These are phyloP conservation scores for Reinhardtius hippoglossoides DNA, from an alignment of 2,113 vertebrate genomes.

Conservation along the genomic window DNA sequence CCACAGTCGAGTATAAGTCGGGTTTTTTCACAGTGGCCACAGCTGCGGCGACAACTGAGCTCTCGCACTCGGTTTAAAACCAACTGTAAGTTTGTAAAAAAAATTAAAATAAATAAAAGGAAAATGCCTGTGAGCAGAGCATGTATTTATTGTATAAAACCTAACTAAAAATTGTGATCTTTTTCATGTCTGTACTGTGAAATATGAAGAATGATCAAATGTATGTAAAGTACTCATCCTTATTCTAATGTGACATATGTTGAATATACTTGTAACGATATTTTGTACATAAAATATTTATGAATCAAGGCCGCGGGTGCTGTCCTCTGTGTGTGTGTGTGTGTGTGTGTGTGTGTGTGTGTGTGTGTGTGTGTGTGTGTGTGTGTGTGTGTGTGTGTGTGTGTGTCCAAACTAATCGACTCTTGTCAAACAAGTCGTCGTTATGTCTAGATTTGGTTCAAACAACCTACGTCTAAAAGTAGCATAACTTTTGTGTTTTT, in stretches of 20 bases:
- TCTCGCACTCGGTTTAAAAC: slow-evolving; percentile 60
- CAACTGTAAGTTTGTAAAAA: slow-evolving; percentile 57
- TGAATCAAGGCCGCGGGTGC: slow-evolving; percentile 45
- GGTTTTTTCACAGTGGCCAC: slow-evolving; percentile 8
- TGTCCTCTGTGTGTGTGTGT: background rate
- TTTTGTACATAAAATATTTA: slow-evolving; percentile 84
- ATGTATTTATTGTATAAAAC: slow-evolving; percentile 77
- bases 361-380: too few relatives aligned
- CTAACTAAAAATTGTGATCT: slow-evolving; percentile 65
- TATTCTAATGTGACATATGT: slow-evolving; percentile 70
- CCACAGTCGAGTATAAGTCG: background rate
- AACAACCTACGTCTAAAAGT: too few relatives aligned
- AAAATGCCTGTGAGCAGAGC: slow-evolving; percentile 58
- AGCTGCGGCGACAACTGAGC: slow-evolving; percentile 45
- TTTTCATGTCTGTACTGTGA: slow-evolving; percentile 78
- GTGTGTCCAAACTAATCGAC: too few relatives aligned
- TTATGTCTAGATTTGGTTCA: too few relatives aligned
- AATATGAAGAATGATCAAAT: slow-evolving; percentile 57
- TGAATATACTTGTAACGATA: slow-evolving; percentile 73
- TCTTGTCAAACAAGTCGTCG: too few relatives aligned
- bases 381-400: too few relatives aligned
- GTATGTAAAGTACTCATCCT: slow-evolving; percentile 67
- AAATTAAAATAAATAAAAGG: slow-evolving; percentile 21
- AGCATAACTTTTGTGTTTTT: too few relatives aligned
- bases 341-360: too few relatives aligned